Evolutionary conservation across 2,797 vertebrate species (phyloP), one percentile per base, ranked within the genome.

Genomic region (Margarornis squamiger): DNA sequence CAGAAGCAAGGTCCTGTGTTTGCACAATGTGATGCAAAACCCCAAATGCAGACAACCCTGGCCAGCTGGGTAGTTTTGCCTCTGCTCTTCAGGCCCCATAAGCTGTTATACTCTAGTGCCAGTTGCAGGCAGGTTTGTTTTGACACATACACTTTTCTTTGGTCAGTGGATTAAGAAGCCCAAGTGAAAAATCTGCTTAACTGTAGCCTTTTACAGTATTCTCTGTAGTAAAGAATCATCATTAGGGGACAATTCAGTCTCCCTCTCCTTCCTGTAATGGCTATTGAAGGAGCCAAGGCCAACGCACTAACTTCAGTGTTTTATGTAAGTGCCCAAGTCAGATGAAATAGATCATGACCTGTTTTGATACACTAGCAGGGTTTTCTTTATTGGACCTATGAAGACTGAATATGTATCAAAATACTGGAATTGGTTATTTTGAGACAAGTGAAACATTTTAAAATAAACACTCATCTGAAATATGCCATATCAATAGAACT

Each of bases 301-400:
- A 58, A 58, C 12, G 19, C 36, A n/a, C 27, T 73, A 78, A 76
- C 30, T 52, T 41, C 27, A 17, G 12, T 30, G 46, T 18, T 73
- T 72, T 43, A 36, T 0, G 0, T 10, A 59, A 62, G 17, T 43
- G 24, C 8, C n/a, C 18, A 30, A 66, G 9, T 38, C 26, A 41
- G 23, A 12, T 38, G 15, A 26, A 27, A 61, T 54, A 12, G 1
- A 34, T 66, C n/a, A 48, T 67, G 51, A 76, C 9, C 15, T 38
- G 8, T 82, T 48, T 21, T 46, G 24, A 59, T 12, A n/a, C 2
- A 14, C 7, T 39, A 51, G 14, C 10, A 87, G 65, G 51, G 19
- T 7, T 38, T 19, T 3, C 11, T 4, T 49, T 34, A n/a, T 46
- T 46, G 32, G 16, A 27, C 43, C 46, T 9, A 0, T 21, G 8